Percentiles rank a stretch among this genome's conserved stretches.
These are phyloP conservation scores for Bubo bubo DNA, from an alignment of 2,113 vertebrate genomes.

Conservation along the genomic window DNA sequence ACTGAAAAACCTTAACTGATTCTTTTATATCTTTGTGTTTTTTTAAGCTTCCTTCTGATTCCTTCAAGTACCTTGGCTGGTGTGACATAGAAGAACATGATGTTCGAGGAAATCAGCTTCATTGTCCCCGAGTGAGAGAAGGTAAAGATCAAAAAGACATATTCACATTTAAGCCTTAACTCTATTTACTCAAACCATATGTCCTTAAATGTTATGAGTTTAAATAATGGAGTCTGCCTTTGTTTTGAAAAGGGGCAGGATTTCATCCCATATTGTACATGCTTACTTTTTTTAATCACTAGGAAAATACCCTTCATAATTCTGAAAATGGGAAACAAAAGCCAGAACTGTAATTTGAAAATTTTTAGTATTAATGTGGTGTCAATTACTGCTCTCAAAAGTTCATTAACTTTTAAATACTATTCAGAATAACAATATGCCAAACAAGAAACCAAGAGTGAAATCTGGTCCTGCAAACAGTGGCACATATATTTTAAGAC, in stretches of 20 bases:
- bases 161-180: not conserved
- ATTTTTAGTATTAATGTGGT: not conserved
- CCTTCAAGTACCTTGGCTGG: constrained; percentile 86
- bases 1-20: not conserved
- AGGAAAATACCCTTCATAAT: not conserved
- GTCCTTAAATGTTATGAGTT: not conserved
- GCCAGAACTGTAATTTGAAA: not conserved
- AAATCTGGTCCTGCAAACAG: not conserved
- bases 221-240: not conserved
- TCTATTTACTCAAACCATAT: not conserved
- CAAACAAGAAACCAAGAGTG: not conserved
- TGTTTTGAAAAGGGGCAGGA: not conserved
- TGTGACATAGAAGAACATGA: constrained; percentile 82
- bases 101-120: constrained; percentile 87
- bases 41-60: constrained; percentile 87
- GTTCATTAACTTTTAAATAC: not conserved
- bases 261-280: not conserved
- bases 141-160: constrained; percentile 70
- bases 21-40: not conserved
- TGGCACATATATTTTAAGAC: not conserved
- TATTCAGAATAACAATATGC: not conserved
- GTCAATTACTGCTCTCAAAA: not conserved
- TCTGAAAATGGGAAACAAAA: not conserved
- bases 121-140: constrained; percentile 90
- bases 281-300: not conserved